Percentiles rank a stretch among this genome's conserved stretches.
These are phyloP conservation scores for Phortica variegata DNA, from an alignment of 1,140 invertebrate genomes.

Conservation along the genomic window DNA sequence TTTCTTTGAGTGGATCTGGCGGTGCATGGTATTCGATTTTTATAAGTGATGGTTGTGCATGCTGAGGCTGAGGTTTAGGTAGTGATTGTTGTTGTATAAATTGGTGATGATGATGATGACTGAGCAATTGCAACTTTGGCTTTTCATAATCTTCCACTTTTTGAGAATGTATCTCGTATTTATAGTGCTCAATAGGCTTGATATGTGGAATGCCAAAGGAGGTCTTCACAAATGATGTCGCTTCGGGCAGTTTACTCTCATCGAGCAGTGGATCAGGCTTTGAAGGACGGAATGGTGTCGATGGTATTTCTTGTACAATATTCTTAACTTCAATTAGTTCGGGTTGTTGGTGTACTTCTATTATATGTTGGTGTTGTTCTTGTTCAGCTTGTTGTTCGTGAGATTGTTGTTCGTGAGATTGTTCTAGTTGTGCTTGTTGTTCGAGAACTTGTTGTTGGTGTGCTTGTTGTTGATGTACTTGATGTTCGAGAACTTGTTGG, in stretches of 20 bases:
- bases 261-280: constrained; percentile 36
- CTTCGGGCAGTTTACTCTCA: constrained; percentile 13
- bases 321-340: too few species aligned
- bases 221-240: constrained; percentile 7
- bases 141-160: constrained; percentile 2
- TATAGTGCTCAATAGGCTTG: constrained; percentile 23
- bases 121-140: not conserved
- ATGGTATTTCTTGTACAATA: constrained; percentile 2
- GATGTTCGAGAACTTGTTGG: too few species aligned
- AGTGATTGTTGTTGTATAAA: not conserved
- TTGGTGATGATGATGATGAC: not conserved
- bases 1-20: constrained; percentile 31
- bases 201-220: constrained; percentile 3
- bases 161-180: constrained; percentile 22
- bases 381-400: too few species aligned
- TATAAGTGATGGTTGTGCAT: constrained; percentile 22
- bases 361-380: too few species aligned
- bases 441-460: too few species aligned
- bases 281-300: constrained; percentile 31
- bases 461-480: too few species aligned
- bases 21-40: constrained; percentile 48
- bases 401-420: too few species aligned
- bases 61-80: too few species aligned
- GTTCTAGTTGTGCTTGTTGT: too few species aligned
- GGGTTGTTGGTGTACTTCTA: too few species aligned